Evolutionary conservation across 2,888 invertebrate genomes (phyloP).

Genomic region (Frankliniella fusca): DNA sequence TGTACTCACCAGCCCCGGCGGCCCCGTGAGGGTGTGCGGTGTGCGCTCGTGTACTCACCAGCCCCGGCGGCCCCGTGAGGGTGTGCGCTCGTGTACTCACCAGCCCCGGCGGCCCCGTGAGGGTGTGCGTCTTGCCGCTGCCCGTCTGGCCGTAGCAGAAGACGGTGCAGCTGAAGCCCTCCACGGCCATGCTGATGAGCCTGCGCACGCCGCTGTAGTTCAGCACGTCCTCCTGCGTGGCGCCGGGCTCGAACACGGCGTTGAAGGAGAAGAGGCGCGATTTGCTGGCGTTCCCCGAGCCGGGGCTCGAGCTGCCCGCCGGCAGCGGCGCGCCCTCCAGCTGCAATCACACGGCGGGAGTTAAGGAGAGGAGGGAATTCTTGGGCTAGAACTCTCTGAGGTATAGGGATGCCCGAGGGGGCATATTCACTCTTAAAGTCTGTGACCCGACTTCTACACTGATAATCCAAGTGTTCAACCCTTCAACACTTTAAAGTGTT

Average conservation of each 20-base stretch:
- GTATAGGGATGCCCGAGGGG: too few species aligned
- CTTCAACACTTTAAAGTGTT: too few species aligned
- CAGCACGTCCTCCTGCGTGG: conserved; percentile 77
- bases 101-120: conserved; percentile 85
- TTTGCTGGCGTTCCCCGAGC: conserved; percentile 58
- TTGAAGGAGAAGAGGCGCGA: conserved; percentile 90
- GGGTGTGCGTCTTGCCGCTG: conserved; percentile 92
- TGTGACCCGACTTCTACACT: too few species aligned
- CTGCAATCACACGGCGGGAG: conserved; percentile 33
- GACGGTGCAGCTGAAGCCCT: conserved; percentile 89
- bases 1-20: too few species aligned
- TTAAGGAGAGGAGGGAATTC: too few species aligned
- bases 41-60: too few species aligned
- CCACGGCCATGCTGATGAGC: conserved; percentile 88
- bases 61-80: too few species aligned
- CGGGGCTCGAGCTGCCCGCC: conserved; percentile 36
- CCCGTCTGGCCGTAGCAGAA: conserved; percentile 97
- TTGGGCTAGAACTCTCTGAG: too few species aligned
- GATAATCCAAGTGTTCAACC: too few species aligned
- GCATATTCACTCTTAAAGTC: too few species aligned
- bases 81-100: conserved; percentile 52
- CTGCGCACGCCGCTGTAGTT: conserved; percentile 87
- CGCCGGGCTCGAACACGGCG: conserved; percentile 89
- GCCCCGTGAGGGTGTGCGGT: too few species aligned
- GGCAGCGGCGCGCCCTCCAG: conserved; percentile 38